Conservation (phyloP, 2,888 invertebrate species). For the Papilio protenor region DNA sequence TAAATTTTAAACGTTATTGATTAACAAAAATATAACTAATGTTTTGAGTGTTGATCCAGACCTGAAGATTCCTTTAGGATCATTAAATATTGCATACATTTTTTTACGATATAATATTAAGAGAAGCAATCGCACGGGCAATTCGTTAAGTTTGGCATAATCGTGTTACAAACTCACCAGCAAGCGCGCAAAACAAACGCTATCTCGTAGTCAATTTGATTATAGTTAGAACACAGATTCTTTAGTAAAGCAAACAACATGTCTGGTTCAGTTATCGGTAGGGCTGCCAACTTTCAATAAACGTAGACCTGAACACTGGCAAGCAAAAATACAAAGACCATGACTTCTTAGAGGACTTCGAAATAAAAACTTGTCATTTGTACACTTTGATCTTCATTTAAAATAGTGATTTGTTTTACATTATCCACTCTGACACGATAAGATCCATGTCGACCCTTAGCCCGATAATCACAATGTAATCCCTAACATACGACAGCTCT, state of each 20-base stretch:
- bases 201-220: conserved; percentile 21
- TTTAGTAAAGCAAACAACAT: conserved; percentile 19
- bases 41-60: not conserved
- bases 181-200: conserved; percentile 19
- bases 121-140: not conserved
- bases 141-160: not conserved
- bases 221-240: conserved; percentile 23
- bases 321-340: not conserved
- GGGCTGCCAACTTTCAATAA: not conserved
- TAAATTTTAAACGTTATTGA: not conserved
- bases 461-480: not conserved
- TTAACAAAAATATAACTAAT: not conserved
- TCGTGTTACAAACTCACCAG: conserved; percentile 9
- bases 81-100: not conserved
- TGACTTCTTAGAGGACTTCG: not conserved
- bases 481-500: not conserved
- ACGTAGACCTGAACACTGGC: not conserved
- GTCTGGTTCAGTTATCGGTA: not conserved
- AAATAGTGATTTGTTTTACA: not conserved
- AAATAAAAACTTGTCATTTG: not conserved
- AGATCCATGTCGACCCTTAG: not conserved
- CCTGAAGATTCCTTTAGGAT: not conserved
- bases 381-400: not conserved
- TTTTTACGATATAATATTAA: no score
- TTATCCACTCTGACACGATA: not conserved